These are phyloP conservation scores for Drosophila dives DNA, from an alignment of 2,888 invertebrate species.

Conservation along the genomic window DNA sequence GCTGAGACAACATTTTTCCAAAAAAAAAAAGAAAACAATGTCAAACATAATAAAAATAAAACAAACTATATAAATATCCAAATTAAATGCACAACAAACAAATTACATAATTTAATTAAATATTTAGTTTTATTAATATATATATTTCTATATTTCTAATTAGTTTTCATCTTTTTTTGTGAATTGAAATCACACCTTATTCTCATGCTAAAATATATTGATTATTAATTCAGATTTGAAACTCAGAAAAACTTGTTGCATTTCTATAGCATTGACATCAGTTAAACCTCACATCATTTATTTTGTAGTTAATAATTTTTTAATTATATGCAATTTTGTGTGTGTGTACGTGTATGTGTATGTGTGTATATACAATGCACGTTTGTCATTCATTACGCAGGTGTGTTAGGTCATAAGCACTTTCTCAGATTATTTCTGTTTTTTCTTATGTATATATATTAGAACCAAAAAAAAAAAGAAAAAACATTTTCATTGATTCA, in stretches of 20 bases:
- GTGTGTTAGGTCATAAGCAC: neutral
- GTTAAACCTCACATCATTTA: neutral
- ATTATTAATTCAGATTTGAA: neutral
- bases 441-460: neutral
- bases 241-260: neutral
- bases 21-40: conserved; percentile 7
- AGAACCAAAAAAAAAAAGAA: neutral
- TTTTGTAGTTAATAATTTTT: neutral
- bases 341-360: neutral
- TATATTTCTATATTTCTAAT: neutral
- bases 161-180: neutral
- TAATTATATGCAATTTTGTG: neutral
- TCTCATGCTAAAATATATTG: neutral
- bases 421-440: neutral
- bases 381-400: neutral
- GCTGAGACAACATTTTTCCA: conserved; percentile 37
- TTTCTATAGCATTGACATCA: neutral
- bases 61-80: conserved; percentile 1
- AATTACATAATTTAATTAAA: neutral
- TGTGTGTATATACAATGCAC: neutral
- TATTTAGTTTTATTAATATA: neutral
- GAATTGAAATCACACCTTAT: neutral
- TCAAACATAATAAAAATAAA: neutral
- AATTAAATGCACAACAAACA: conserved; percentile 10
- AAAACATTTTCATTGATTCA: neutral